These are phyloP conservation scores for Nomada flava DNA, from an alignment of 2,888 invertebrate species.

Conservation along the genomic window DNA sequence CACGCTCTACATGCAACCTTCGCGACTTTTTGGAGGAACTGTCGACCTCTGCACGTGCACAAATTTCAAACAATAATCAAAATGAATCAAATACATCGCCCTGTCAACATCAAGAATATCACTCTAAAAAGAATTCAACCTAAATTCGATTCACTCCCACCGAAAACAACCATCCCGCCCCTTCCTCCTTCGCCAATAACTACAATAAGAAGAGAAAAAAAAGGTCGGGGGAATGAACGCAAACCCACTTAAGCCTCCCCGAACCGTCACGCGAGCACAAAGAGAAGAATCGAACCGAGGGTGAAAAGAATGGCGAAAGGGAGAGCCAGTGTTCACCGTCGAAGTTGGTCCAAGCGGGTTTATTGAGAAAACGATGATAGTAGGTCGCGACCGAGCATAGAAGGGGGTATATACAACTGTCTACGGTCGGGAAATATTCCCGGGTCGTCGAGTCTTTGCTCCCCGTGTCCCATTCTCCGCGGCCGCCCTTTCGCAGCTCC, in stretches of 20 bases:
- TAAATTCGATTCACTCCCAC: too few relatives aligned
- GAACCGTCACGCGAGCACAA: neutral
- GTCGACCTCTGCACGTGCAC: too few relatives aligned
- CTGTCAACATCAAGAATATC: too few relatives aligned
- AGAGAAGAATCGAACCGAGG: neutral
- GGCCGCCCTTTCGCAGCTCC: constrained; percentile 55
- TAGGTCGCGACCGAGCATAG: constrained; percentile 59
- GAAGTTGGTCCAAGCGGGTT: constrained; percentile 44
- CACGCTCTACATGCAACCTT: too few relatives aligned
- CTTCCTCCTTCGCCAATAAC: neutral
- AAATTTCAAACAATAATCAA: too few relatives aligned
- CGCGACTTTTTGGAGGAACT: too few relatives aligned
- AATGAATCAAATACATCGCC: too few relatives aligned
- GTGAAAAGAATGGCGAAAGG: neutral
- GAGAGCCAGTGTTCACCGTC: constrained; percentile 19
- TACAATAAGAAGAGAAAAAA: neutral
- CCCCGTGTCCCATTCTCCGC: constrained; percentile 45
- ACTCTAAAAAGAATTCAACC: too few relatives aligned
- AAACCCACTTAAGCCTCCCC: neutral
- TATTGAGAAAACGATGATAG: constrained; percentile 60
- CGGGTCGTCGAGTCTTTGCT: constrained; percentile 30
- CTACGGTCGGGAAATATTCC: constrained; percentile 48
- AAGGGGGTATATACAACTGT: constrained; percentile 30
- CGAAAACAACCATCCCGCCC: neutral
- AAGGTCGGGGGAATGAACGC: neutral